Percentiles rank a stretch among this genome's conserved stretches.
Conservation (phyloP, 1,140 invertebrate genomes). For the Meloidogyne exigua region DNA sequence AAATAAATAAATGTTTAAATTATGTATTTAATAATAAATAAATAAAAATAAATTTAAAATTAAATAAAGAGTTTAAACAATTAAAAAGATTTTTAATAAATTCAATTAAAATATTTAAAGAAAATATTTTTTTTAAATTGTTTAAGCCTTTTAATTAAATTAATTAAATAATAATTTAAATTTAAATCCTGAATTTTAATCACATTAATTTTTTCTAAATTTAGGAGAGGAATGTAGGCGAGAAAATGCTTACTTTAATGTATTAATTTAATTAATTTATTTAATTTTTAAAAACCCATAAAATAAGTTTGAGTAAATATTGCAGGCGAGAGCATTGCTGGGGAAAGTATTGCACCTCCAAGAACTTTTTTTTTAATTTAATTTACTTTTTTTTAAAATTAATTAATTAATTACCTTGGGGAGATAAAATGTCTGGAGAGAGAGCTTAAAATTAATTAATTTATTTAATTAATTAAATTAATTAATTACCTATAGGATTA, state of each 20-base stretch:
- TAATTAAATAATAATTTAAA: not conserved
- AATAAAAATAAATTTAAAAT: not conserved
- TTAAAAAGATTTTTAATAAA: no score
- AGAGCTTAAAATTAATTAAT: slow-evolving; percentile 28
- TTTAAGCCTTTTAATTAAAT: not conserved
- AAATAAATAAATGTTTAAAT: no score
- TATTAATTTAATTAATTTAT: not conserved
- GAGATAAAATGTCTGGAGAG: slow-evolving; percentile 41
- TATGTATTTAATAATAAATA: no score
- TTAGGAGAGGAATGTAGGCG: slow-evolving; percentile 62
- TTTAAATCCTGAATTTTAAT: not conserved
- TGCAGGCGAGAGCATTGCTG: slow-evolving; percentile 38
- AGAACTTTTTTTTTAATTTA: slow-evolving; percentile 17
- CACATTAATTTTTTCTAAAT: not conserved
- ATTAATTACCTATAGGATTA: slow-evolving; percentile 22
- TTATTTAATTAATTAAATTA: not conserved
- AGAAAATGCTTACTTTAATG: slow-evolving; percentile 27
- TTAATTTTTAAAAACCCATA: slow-evolving; percentile 23
- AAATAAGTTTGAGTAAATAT: slow-evolving; percentile 42
- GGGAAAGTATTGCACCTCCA: slow-evolving; percentile 37
- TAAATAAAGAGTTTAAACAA: not conserved
- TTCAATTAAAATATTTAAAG: no score
- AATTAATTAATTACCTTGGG: slow-evolving; percentile 9
- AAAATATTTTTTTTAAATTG: no score
- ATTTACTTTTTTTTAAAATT: not conserved